Percentiles rank a stretch among this genome's conserved stretches.
Evolutionary conservation across 2,113 vertebrate genomes (phyloP).

Genomic region (Nesogale talazaci): DNA sequence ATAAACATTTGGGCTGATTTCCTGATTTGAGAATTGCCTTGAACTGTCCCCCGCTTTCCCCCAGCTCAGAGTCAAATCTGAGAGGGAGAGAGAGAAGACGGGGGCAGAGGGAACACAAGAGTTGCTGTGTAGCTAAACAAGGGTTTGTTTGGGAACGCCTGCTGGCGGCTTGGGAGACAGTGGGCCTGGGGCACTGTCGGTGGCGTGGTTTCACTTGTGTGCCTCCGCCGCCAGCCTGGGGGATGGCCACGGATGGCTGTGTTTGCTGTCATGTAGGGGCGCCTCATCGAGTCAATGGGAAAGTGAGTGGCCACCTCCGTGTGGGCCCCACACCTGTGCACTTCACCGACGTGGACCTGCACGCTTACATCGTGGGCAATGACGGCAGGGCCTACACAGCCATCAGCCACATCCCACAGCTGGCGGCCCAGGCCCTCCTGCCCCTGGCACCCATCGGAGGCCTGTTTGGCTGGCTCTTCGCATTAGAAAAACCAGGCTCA

Average conservation of each 20-base stretch:
- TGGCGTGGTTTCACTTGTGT: neutral
- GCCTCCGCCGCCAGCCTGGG: neutral
- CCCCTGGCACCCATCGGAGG: constrained; percentile 93
- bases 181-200: neutral
- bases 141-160: neutral
- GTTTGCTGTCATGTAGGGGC: constrained; percentile 86
- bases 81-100: neutral
- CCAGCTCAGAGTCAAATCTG: neutral
- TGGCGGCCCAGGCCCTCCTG: constrained; percentile 91
- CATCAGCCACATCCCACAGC: constrained; percentile 93
- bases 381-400: constrained; percentile 95
- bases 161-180: neutral
- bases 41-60: neutral
- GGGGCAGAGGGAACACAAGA: neutral
- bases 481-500: constrained; percentile 92
- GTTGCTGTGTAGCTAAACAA: neutral
- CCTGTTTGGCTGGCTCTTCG: constrained; percentile 97
- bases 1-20: neutral
- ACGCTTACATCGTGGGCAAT: constrained; percentile 95
- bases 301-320: constrained; percentile 91
- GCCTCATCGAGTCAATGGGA: constrained; percentile 96
- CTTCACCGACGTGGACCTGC: constrained; percentile 90
- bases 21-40: neutral
- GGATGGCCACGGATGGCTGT: neutral
- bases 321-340: constrained; percentile 88